A percentile compares a stretch with the other conserved stretches of the same genome.
phyloP scores from a whole-genome alignment of 2,888 invertebrate genomes.

The Ernsta delagoae region DNA sequence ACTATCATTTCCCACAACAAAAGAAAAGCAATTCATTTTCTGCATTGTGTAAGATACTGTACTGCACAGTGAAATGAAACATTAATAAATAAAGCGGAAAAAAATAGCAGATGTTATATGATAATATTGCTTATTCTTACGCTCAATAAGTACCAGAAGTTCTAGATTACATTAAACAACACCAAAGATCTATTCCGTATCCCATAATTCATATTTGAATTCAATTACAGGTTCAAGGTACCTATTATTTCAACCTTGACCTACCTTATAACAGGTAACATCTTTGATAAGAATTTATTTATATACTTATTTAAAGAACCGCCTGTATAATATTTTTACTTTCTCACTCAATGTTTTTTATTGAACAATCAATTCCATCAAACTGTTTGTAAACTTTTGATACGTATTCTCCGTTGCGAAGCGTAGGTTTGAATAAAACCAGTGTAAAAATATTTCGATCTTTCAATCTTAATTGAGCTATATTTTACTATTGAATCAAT shows the following conservation, averaged over 20 bases:
- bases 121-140: background rate
- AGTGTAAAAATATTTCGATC: constrained; percentile 27
- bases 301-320: no score
- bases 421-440: constrained; percentile 16
- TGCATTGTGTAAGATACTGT: constrained; percentile 28
- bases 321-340: no score
- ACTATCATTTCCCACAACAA: constrained; percentile 36
- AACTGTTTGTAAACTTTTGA: background rate
- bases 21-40: constrained; percentile 37
- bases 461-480: constrained; percentile 15
- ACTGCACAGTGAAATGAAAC: constrained; percentile 24
- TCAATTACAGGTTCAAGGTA: no score
- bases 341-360: background rate
- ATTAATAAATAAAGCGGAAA: background rate
- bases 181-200: no score
- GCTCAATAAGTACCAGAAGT: background rate
- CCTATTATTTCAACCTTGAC: no score
- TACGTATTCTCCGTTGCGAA: background rate
- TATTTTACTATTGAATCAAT: constrained; percentile 18
- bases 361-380: background rate
- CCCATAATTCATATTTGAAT: no score
- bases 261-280: no score
- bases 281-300: no score
- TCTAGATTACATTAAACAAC: no score
- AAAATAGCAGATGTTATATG: background rate